Evolutionary conservation across 2,113 vertebrate species (phyloP), one percentile per base, ranked within the genome.

Genomic region (Oryzias melastigma): DNA sequence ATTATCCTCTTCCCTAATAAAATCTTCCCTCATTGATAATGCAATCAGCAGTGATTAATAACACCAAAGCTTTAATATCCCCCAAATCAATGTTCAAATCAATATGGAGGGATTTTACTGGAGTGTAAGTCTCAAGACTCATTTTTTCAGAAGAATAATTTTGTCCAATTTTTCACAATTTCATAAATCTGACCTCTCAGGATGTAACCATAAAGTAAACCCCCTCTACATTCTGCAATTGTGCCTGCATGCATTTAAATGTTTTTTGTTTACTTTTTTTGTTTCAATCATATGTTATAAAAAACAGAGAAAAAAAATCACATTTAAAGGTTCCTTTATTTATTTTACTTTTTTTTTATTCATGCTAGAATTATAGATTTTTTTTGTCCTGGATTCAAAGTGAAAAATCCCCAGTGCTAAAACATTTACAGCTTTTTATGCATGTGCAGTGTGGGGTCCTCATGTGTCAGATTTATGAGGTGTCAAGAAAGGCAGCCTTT

Each of bases 381-480:
- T 27, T 45, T 43, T 73, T 51, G 52, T 45, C 54, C 18, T 4
- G 16, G 58, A 57, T 53, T 73, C 62, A 72, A 67, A 57, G 5
- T 65, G 44, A 73, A 66, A 50, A 75, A 58, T 68, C 14, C 52
- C 58, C 56, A 67, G 70, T 55, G 45, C 49, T 5, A 10, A 14
- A 29, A 52, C 16, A 74, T 57, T 73, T 68, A 62, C 15, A 19
- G 35, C 44, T 17, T 12, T 50, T 73, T 55, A 57, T 64, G 65
- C 55, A 48, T 14, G 19, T 18, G 55, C 50, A 40, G 43, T 44
- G 35, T 75, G 65, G 47, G 74, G 63, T 40, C 75, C 82, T 66
- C 49, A 65, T 68, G 68, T 52, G 72, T 59, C 75, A 78, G 79
- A 87, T 88, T 89, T 81, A 88, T 53, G 66, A 85, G 56, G 53